Percentiles rank a stretch among this genome's conserved stretches.
Evolutionary conservation across 2,888 invertebrate species (phyloP).

Genomic region (Leuctra nigra): DNA sequence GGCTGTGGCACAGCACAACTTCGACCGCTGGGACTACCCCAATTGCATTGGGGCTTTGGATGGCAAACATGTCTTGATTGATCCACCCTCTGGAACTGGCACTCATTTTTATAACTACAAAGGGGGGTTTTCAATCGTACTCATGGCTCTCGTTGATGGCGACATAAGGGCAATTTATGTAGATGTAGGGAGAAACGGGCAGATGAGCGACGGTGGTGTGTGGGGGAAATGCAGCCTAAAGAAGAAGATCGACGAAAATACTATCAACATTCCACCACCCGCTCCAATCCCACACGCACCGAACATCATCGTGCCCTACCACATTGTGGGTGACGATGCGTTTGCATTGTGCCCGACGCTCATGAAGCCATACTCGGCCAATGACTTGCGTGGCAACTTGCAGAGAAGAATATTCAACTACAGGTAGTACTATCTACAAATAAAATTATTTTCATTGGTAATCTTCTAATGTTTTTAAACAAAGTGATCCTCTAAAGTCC

Average conservation of each 20-base stretch:
- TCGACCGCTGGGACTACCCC: conserved; percentile 29
- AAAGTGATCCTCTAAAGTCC: too few relatives aligned
- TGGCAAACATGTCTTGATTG: conserved; percentile 33
- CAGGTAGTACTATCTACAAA: neutral
- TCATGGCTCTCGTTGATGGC: conserved; percentile 31
- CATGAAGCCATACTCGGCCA: neutral
- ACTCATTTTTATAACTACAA: conserved; percentile 32
- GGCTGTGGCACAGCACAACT: neutral
- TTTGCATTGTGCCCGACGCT: neutral
- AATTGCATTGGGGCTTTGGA: conserved; percentile 33
- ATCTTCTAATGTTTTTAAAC: too few relatives aligned
- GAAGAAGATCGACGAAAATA: neutral
- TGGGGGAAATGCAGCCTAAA: conserved; percentile 2
- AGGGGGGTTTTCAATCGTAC: conserved; percentile 30
- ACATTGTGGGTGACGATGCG: conserved; percentile 18
- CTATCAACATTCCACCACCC: neutral
- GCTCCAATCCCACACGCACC: neutral
- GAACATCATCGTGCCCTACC: neutral
- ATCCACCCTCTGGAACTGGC: conserved; percentile 30
- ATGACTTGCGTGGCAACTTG: neutral
- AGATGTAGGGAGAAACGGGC: conserved; percentile 31
- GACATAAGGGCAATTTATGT: conserved; percentile 31
- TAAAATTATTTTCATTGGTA: neutral
- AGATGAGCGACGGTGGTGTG: conserved; percentile 12
- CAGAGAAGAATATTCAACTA: conserved; percentile 12